Conservation (phyloP, 2,113 vertebrate species). For the Spea bombifrons region DNA sequence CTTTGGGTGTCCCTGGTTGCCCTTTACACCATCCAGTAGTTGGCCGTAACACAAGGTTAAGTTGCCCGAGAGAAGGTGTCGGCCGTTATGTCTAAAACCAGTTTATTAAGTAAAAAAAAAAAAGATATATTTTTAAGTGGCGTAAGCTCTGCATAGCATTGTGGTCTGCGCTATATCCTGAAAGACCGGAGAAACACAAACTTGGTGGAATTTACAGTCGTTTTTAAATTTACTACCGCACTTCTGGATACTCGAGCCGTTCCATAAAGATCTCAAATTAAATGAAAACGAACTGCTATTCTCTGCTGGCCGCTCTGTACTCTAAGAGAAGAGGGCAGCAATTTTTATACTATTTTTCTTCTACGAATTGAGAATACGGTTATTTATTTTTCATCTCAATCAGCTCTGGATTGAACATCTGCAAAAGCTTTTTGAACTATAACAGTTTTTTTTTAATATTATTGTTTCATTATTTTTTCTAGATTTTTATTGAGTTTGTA, state of each 20-base stretch:
- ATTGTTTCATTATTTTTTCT: neutral
- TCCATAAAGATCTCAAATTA: slow-evolving; percentile 41
- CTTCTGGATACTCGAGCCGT: slow-evolving; percentile 22
- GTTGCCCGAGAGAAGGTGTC: neutral
- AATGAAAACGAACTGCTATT: slow-evolving; percentile 44
- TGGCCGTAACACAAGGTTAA: neutral
- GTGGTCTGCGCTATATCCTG: slow-evolving; percentile 37
- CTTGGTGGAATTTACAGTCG: slow-evolving; percentile 36
- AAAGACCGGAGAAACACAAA: slow-evolving; percentile 35
- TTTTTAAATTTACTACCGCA: slow-evolving; percentile 38
- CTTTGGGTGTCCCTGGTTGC: neutral
- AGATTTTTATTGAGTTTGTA: too few species aligned
- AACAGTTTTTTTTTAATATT: neutral
- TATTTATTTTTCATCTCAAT: neutral
- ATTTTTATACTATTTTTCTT: neutral
- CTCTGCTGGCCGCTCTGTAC: slow-evolving; percentile 9
- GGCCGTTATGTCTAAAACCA: neutral
- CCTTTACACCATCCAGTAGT: neutral
- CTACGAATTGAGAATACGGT: neutral
- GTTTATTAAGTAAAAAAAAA: slow-evolving; percentile 4
- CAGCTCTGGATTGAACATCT: slow-evolving; percentile 1
- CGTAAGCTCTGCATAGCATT: slow-evolving; percentile 31
- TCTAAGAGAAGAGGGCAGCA: slow-evolving; percentile 1
- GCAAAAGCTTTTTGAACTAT: slow-evolving; percentile 6
- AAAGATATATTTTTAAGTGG: slow-evolving; percentile 34